Evolutionary conservation across 2,797 vertebrate genomes (phyloP).

Genomic region (Nyctibius grandis): DNA sequence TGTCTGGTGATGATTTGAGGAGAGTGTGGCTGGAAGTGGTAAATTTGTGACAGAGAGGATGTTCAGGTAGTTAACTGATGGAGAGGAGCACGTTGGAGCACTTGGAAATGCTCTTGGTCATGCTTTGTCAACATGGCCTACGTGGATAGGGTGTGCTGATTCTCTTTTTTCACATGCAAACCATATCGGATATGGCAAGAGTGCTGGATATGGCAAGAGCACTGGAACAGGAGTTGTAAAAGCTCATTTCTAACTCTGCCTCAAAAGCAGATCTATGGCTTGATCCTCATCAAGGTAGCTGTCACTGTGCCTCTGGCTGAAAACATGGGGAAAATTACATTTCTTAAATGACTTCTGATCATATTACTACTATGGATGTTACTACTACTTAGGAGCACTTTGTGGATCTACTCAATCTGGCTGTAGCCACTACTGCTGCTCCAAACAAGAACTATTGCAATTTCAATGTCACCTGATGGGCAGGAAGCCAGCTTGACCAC

Average conservation of each 20-base stretch:
- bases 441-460: background rate
- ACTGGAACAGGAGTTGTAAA: background rate
- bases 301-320: background rate
- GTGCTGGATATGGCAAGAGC: background rate
- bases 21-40: background rate
- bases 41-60: background rate
- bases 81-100: rapidly evolving
- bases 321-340: background rate
- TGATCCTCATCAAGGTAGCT: background rate
- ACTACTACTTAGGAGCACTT: background rate
- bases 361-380: background rate
- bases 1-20: background rate
- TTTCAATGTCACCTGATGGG: background rate
- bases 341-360: background rate
- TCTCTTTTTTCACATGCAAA: background rate
- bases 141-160: background rate
- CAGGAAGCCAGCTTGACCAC: background rate
- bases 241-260: background rate
- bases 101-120: background rate
- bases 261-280: background rate
- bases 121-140: background rate
- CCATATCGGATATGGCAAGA: rapidly evolving
- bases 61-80: background rate
- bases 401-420: background rate
- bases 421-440: background rate